Conservation (phyloP, 2,888 invertebrate genomes). For the Chrysodeixis includens region DNA sequence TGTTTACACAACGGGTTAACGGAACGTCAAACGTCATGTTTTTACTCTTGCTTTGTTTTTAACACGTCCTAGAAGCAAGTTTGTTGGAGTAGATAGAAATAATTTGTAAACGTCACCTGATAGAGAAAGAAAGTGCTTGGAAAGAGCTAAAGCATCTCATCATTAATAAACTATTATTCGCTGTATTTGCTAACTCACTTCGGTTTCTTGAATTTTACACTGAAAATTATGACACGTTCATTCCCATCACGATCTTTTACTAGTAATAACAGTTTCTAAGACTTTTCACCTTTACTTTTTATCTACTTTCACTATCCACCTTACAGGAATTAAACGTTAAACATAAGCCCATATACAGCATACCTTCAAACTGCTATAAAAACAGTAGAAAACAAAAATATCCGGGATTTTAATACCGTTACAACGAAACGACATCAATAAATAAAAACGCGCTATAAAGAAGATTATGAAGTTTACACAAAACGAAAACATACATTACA, state of each 20-base stretch:
- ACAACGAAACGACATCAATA: background rate
- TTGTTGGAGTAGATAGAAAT: too few relatives aligned
- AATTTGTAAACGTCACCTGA: too few relatives aligned
- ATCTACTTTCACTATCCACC: too few relatives aligned
- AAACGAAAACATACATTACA: constrained; percentile 32
- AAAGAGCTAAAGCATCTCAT: too few relatives aligned
- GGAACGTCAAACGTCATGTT: constrained; percentile 60
- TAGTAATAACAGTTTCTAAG: too few relatives aligned
- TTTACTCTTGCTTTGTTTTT: constrained; percentile 24
- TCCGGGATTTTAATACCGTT: background rate
- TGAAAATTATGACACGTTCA: too few relatives aligned
- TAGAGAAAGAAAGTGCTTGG: too few relatives aligned
- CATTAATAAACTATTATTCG: too few relatives aligned
- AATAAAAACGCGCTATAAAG: constrained; percentile 7
- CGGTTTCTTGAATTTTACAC: too few relatives aligned
- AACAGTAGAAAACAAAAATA: constrained; percentile 1
- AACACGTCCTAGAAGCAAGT: background rate
- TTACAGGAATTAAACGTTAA: background rate
- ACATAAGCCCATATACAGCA: background rate
- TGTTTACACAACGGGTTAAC: constrained; percentile 66
- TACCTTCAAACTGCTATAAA: background rate
- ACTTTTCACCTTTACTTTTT: too few relatives aligned
- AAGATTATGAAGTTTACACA: constrained; percentile 13
- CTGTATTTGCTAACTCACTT: too few relatives aligned
- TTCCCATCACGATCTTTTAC: too few relatives aligned